Evolutionary conservation across 53 echinoderm and acorn worm genomes (phyloP), one percentile per base, ranked within the genome.

Genomic region (Pentamera pediparva): DNA sequence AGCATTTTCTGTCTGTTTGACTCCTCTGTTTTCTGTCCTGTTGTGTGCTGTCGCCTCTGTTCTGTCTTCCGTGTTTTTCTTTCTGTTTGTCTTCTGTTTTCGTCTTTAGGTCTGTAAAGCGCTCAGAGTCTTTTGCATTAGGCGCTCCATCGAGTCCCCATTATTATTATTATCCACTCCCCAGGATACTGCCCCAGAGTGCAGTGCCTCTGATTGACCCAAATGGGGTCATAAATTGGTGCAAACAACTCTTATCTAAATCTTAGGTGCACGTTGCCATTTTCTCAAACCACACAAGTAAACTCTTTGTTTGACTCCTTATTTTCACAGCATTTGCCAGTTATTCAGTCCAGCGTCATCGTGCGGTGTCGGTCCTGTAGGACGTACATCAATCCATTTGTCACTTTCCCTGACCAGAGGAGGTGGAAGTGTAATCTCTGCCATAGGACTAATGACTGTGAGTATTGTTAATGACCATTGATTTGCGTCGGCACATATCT

Each of bases 391-490:
- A 96, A 96, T 54, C 95, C 95, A 0, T 95, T 90, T 80, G 90
- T 90, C 19, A 55, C 87, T 17, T 86, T 93, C 50, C 83, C 88
- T 27, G 98, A 96, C 76, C 85, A 91, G 26, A 79, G 98, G 18
- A 79, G 98, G 33, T 96, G 98, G 98, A 88, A 86, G 58, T 96
- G 98, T 64, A 96, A 96, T 77, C 87, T 96, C 21, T 96, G 98
- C 75, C 85, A 85, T 77, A 85, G 98, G 77, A 80, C 91, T 52
- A 96, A 96, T 49, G 98, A 96, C 36, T 75, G 98, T 96, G 81
- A 91, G 98, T 89, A 9, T n/a, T n/a, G n/a, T n/a, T n/a, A n/a
- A n/a, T n/a, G n/a, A n/a, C n/a, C n/a, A n/a, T n/a, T n/a, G n/a
- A n/a, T n/a, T n/a, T n/a, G n/a, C n/a, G n/a, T n/a, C n/a, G n/a